Evolutionary conservation across 2,888 invertebrate genomes (phyloP), one percentile per base, ranked within the genome.

Genomic region (Ochropacha duplaris): DNA sequence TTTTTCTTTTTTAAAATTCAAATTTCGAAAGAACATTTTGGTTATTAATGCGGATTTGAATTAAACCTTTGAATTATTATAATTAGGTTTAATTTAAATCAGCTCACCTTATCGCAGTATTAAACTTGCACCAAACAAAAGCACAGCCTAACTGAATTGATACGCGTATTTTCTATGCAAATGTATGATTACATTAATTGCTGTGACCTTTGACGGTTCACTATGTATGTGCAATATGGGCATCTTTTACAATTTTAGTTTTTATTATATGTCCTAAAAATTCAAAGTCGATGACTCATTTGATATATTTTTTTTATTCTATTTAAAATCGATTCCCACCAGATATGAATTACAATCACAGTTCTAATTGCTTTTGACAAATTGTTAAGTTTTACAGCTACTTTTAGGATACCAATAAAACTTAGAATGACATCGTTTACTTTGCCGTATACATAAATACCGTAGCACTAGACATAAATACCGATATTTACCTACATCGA

Each of bases 121-220:
- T 34, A 64, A 56, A 59, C 72, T 79, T 76, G 61, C 0, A 61
- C 77, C 78, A 71, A 39, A 61, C 49, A 44, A 55, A 68, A 59
- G 57, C 57, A 61, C 60, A 52, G 62, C 61, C 65, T 71, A 76
- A 73, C 76, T 58, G 61, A 71, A 76, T 76, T 66, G 78, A 73
- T 73, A 79, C 78, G 77, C 79, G 72, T 66, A 77, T 81, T 84
- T 76, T 79, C 81, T 78, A 81, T 79, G 82, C 79, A 81, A 84
- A 86, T 82, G 74, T 74, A 26, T 71, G 70, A 80, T 78, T 64
- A 64, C 60, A 68, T 78, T 86, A 82, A 86, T 86, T 83, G 80
- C 65, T 69, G 74, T 81, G 79, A 76, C 81, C 78, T 83, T 82
- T 74, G 60, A 60, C 19, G 44, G 44, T 44, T 44, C 44, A 31